These are phyloP conservation scores for Brachionus koreanus DNA, from an alignment of 1,140 invertebrate genomes.

Conservation along the genomic window DNA sequence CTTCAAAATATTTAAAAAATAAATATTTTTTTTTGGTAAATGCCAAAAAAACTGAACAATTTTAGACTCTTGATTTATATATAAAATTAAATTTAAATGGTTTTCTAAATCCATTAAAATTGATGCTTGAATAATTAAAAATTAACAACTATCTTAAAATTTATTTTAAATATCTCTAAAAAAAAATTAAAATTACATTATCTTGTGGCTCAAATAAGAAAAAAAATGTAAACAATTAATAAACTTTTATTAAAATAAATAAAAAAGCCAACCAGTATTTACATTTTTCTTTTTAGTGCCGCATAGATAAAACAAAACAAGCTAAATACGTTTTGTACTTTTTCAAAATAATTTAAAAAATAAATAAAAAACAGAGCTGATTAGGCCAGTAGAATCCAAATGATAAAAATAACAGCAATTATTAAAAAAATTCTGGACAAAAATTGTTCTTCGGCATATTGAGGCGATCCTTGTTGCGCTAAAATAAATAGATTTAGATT, in stretches of 20 bases:
- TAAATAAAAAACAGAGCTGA: background rate
- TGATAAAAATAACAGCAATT: constrained; percentile 81
- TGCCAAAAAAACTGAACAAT: no score
- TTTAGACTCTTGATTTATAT: background rate
- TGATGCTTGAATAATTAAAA: background rate
- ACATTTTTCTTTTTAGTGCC: background rate
- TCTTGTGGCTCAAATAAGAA: background rate
- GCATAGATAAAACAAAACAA: background rate
- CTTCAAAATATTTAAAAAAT: background rate
- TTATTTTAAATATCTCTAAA: background rate
- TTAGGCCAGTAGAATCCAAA: constrained; percentile 85
- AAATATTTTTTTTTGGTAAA: no score
- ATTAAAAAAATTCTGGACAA: constrained; percentile 87
- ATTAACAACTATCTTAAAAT: background rate
- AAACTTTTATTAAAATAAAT: constrained; percentile 7
- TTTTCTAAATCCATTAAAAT: background rate
- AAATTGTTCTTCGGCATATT: constrained; percentile 83
- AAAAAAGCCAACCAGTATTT: background rate
- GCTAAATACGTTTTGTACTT: background rate
- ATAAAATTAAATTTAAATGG: background rate
- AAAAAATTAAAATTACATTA: background rate
- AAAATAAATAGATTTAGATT: constrained; percentile 53
- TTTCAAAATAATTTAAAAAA: constrained; percentile 48
- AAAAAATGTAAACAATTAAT: background rate
- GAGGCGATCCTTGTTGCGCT: constrained; percentile 74